These are phyloP conservation scores for Drosophila ficusphila DNA, from an alignment of 1,140 invertebrate genomes.

Conservation along the genomic window DNA sequence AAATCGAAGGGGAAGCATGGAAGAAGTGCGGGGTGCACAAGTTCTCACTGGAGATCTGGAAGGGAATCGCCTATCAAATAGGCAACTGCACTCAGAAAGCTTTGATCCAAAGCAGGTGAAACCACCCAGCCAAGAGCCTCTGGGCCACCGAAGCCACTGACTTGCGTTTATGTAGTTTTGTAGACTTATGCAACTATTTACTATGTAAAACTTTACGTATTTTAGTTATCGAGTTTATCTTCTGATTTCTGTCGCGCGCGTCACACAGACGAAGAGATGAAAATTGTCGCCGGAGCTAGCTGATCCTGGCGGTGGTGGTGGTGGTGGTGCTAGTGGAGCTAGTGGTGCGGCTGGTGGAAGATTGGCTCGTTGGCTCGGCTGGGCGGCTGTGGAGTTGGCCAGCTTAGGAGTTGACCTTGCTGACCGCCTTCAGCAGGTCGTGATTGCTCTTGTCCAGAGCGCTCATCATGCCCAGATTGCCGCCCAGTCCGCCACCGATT, in stretches of 20 bases:
- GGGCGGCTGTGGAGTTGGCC: not conserved
- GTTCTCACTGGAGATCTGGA: conserved; percentile 15
- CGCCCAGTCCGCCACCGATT: conserved; percentile 73
- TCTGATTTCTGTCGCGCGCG: conserved; percentile 43
- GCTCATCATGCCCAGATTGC: conserved; percentile 84
- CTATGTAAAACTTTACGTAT: conserved; percentile 83
- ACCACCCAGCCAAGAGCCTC: conserved; percentile 1
- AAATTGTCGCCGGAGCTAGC: conserved; percentile 61
- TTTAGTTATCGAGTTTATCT: conserved; percentile 81
- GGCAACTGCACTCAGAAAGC: conserved; percentile 24
- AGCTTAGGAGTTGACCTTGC: conserved; percentile 86
- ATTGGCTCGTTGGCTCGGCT: conserved; percentile 25
- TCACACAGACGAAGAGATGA: conserved; percentile 52
- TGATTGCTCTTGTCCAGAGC: conserved; percentile 86
- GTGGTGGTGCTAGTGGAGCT: conserved; percentile 37
- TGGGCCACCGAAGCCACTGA: conserved; percentile 24
- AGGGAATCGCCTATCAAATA: conserved; percentile 51
- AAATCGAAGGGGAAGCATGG: not conserved
- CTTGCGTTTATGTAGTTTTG: conserved; percentile 40
- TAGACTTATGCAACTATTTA: conserved; percentile 81
- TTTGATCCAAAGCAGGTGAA: conserved; percentile 10
- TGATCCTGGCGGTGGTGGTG: conserved; percentile 33
- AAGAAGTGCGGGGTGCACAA: conserved; percentile 25
- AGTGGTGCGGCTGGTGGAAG: conserved; percentile 33
- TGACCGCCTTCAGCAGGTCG: conserved; percentile 86